Conservation (phyloP, 2,797 vertebrate genomes). For the Ptychadena robeensis region DNA sequence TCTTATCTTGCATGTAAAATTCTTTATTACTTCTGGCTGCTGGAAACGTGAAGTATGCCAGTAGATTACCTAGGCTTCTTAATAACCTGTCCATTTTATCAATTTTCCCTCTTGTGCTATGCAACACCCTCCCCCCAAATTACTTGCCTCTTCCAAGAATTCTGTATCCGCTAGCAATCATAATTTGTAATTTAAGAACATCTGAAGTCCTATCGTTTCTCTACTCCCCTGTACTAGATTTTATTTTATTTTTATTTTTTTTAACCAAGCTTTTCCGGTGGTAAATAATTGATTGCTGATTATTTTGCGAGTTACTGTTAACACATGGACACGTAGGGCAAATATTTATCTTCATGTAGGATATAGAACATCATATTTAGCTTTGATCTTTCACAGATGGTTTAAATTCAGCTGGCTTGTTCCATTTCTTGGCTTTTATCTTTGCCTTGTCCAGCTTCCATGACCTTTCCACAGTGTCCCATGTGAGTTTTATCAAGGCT, state of each 20-base stretch:
- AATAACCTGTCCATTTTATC: not conserved
- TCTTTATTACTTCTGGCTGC: not conserved
- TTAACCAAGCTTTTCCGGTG: constrained; percentile 15
- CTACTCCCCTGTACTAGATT: not conserved
- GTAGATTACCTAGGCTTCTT: not conserved
- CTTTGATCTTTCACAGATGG: constrained; percentile 44
- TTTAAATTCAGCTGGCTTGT: constrained; percentile 19
- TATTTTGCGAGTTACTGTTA: constrained; percentile 50
- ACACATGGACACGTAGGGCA: constrained; percentile 35
- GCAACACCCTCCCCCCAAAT: not conserved
- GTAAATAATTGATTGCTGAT: constrained; percentile 44
- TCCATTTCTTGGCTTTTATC: constrained; percentile 32
- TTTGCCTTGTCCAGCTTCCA: constrained; percentile 50
- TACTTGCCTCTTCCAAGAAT: not conserved
- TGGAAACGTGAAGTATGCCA: not conserved
- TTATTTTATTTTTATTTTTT: no score
- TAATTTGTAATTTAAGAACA: constrained; percentile 3
- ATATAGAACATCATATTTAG: constrained; percentile 29
- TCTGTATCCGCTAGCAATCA: not conserved
- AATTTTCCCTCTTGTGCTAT: not conserved
- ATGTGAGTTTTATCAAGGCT: constrained; percentile 54
- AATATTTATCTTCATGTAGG: constrained; percentile 64
- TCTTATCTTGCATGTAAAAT: not conserved
- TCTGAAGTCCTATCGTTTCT: constrained; percentile 24
- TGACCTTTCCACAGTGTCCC: constrained; percentile 32